Conservation (phyloP, 2,113 vertebrate species). For the Salvelinus namaycush region DNA sequence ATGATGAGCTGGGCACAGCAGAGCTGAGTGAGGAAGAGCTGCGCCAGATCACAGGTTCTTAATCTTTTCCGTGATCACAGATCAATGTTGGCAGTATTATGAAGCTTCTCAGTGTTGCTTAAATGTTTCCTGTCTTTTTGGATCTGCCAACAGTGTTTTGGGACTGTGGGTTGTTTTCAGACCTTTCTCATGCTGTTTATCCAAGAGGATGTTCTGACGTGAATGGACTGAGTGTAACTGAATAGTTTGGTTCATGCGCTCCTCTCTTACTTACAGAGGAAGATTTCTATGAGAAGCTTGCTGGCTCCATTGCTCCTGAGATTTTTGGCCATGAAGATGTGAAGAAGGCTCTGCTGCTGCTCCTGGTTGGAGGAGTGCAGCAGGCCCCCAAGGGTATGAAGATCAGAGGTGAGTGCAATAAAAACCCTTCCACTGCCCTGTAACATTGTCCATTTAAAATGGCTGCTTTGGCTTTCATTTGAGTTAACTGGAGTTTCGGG, state of each 20-base stretch:
- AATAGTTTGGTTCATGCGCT: not conserved
- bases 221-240: not conserved
- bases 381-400: slow-evolving; percentile 90
- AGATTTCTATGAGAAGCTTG: slow-evolving; percentile 89
- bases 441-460: no score
- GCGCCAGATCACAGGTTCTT: slow-evolving; percentile 68
- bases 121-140: no score
- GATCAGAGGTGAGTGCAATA: slow-evolving; percentile 80
- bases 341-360: slow-evolving; percentile 89
- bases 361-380: slow-evolving; percentile 89
- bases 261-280: slow-evolving; percentile 75
- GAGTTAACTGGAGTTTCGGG: not conserved
- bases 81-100: no score
- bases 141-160: no score
- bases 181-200: no score
- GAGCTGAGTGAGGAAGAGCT: slow-evolving; percentile 86
- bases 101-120: no score
- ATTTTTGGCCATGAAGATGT: slow-evolving; percentile 94
- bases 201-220: not conserved
- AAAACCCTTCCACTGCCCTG: not conserved
- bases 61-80: no score
- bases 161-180: no score
- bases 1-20: slow-evolving; percentile 75
- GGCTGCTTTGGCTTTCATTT: not conserved
- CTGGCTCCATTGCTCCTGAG: slow-evolving; percentile 89